Evolutionary conservation across 2,888 invertebrate genomes (phyloP).

Genomic region (Peribatodes rhomboidaria): DNA sequence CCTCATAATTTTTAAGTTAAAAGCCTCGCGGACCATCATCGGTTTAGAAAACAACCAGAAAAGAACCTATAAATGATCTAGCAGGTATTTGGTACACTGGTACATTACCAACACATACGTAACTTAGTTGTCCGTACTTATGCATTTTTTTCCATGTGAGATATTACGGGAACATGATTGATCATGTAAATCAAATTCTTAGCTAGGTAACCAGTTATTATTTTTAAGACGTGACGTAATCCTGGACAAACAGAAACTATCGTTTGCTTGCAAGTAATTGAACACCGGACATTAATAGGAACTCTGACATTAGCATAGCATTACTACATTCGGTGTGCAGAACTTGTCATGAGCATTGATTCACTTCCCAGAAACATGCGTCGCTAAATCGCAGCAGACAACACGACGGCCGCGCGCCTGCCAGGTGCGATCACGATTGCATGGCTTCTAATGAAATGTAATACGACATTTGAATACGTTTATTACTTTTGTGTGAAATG

Average conservation of each 20-base stretch:
- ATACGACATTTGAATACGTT: slow-evolving; percentile 53
- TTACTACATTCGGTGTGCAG: slow-evolving; percentile 70
- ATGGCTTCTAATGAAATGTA: slow-evolving; percentile 46
- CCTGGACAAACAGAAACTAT: slow-evolving; percentile 7
- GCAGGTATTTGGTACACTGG: too few relatives aligned
- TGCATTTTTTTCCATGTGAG: neutral
- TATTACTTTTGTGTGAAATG: slow-evolving; percentile 49
- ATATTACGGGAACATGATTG: neutral
- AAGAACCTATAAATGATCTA: too few relatives aligned
- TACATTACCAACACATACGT: too few relatives aligned
- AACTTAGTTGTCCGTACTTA: too few relatives aligned
- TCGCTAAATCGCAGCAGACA: slow-evolving; percentile 68
- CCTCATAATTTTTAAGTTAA: too few relatives aligned
- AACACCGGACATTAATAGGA: slow-evolving; percentile 70
- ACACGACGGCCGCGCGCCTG: slow-evolving; percentile 57
- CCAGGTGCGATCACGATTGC: slow-evolving; percentile 71
- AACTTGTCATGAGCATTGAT: slow-evolving; percentile 64
- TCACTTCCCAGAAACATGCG: slow-evolving; percentile 69
- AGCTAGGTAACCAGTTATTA: neutral
- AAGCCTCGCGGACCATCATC: too few relatives aligned
- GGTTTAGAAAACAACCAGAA: too few relatives aligned
- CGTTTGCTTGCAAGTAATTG: slow-evolving; percentile 56
- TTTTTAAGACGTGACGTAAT: slow-evolving; percentile 2
- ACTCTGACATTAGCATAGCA: slow-evolving; percentile 73
- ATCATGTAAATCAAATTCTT: neutral